Conservation (phyloP, 2,113 vertebrate genomes). For the Ranitomeya imitator region DNA sequence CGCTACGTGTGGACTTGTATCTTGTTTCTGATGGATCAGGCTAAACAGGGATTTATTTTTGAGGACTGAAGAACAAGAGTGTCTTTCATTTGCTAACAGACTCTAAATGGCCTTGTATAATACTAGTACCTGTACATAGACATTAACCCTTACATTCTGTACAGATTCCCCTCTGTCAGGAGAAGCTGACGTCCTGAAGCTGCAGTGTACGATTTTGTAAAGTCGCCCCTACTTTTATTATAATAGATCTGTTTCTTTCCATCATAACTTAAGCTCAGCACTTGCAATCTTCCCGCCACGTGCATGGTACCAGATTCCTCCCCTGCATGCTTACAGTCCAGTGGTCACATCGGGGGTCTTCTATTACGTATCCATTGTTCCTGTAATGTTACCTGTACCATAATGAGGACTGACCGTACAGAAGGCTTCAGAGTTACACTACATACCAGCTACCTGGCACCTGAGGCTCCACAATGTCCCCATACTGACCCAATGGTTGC, state of each 20-base stretch:
- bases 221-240: neutral
- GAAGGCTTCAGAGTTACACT: no score
- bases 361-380: neutral
- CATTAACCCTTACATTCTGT: slow-evolving; percentile 53
- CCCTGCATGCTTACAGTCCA: neutral
- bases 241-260: neutral
- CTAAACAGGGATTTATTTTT: slow-evolving; percentile 68
- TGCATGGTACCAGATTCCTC: neutral
- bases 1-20: slow-evolving; percentile 33
- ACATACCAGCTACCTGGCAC: no score
- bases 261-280: neutral
- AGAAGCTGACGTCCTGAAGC: neutral
- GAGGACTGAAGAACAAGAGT: neutral
- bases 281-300: neutral
- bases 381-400: neutral
- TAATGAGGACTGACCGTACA: neutral
- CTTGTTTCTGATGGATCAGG: slow-evolving; percentile 8
- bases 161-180: slow-evolving; percentile 38
- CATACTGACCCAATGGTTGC: neutral
- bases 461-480: no score
- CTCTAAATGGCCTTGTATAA: slow-evolving; percentile 39
- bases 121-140: slow-evolving; percentile 44
- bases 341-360: neutral
- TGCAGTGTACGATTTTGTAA: slow-evolving; percentile 10
- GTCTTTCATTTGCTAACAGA: slow-evolving; percentile 1